Evolutionary conservation across 2,888 invertebrate species (phyloP), one percentile per base, ranked within the genome.

Genomic region (Lycocerus yunnanus): DNA sequence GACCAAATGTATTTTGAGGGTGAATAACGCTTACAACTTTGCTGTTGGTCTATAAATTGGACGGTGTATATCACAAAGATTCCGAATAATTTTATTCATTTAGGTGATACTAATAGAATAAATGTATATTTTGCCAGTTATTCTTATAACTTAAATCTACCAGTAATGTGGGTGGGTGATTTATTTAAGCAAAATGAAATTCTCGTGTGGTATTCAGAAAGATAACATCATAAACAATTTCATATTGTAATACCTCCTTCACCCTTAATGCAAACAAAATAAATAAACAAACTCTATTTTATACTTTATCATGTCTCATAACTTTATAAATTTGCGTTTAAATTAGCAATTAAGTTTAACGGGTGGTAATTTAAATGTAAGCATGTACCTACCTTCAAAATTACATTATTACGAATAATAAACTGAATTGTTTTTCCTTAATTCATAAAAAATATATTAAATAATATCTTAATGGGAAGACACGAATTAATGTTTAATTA

Each of bases 1-100:
- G 61, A 63, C 61, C 61, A 63, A 63, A 63, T 63, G 61, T 63
- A 63, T 63, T 63, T 63, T 63, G 61, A n/a, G 61, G 61, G 61
- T 63, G 61, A 63, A 63, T 63, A 63, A 63, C 61, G 61, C 18
- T 63, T 63, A 63, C 61, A 63, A 63, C 61, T 63, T 63, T 18
- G 61, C 18, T 63, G 61, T 63, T 16, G 61, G 20, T 20, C 20
- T 18, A 63, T 63, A 63, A 63, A 63, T 63, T 63, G 18, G 61
- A 63, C 43, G 43, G 43, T 43, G 43, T n/a, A 3, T 43, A n/a
- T n/a, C n/a, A n/a, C n/a, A 43, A 43, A 43, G 43, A 43, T 43
- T 43, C n/a, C 13, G n/a, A n/a, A 43, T 43, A 43, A 43, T 43
- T 43, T 43, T 43, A 43, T 43, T 43, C 43, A 43, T 43, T 43